phyloP scores from a whole-genome alignment of 2,797 vertebrate genomes.

The Diglossa cyanea region DNA sequence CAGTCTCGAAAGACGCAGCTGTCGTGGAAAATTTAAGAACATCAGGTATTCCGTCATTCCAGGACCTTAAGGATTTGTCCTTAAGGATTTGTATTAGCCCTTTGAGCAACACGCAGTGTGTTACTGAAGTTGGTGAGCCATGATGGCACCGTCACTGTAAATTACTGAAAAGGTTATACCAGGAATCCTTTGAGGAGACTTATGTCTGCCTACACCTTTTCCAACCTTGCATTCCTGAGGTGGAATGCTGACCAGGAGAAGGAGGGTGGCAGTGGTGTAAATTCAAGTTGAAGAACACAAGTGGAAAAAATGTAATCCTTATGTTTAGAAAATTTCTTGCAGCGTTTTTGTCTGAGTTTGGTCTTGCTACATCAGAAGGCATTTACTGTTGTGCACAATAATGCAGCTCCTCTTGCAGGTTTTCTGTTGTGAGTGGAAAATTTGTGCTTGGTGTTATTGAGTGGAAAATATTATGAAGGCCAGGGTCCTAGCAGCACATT shows the following conservation, averaged over 20 bases:
- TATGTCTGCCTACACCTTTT: neutral
- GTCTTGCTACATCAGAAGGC: neutral
- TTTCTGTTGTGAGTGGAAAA: constrained; percentile 4
- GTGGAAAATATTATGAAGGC: neutral
- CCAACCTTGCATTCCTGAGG: neutral
- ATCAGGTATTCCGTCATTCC: neutral
- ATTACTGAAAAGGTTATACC: neutral
- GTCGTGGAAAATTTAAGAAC: neutral
- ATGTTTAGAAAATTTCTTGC: neutral
- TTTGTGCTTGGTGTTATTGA: neutral
- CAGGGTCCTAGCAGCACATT: neutral
- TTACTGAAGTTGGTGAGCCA: neutral
- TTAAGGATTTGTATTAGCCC: neutral
- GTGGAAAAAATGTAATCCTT: constrained; percentile 5
- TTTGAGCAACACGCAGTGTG: neutral
- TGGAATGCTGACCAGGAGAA: neutral
- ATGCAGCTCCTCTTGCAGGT: neutral
- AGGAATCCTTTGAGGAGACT: neutral
- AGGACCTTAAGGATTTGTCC: neutral
- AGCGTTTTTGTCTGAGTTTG: neutral
- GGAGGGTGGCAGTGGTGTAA: neutral
- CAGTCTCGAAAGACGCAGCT: neutral
- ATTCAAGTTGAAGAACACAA: neutral
- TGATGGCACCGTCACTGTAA: neutral
- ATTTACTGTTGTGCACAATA: neutral